A percentile compares a stretch with the other conserved stretches of the same genome.
These are phyloP conservation scores for Acipenser oxyrinchus DNA, from an alignment of 2,797 vertebrate genomes.

Conservation along the genomic window DNA sequence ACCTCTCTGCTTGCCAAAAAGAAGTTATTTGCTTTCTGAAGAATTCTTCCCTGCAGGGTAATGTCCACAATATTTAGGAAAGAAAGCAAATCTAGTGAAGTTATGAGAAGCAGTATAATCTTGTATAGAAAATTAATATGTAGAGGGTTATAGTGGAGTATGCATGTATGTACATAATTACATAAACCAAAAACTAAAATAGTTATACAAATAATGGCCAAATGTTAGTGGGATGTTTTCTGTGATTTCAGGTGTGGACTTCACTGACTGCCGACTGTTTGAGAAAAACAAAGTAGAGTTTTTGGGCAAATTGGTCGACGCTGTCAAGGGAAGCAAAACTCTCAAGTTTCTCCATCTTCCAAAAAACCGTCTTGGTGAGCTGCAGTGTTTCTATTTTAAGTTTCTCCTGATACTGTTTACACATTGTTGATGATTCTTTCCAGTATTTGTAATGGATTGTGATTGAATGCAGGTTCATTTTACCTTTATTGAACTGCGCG, in stretches of 20 bases:
- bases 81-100: no score
- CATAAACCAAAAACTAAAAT: no score
- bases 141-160: no score
- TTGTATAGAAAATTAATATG: no score
- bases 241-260: slow-evolving; percentile 61
- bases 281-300: slow-evolving; percentile 63
- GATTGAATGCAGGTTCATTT: no score
- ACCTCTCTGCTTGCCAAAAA: slow-evolving; percentile 70
- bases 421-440: neutral
- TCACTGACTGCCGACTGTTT: slow-evolving; percentile 82
- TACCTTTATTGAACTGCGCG: no score
- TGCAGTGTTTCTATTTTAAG: neutral
- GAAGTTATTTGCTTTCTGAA: slow-evolving; percentile 72
- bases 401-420: neutral
- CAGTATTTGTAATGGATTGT: no score
- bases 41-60: slow-evolving; percentile 71
- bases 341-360: slow-evolving; percentile 72
- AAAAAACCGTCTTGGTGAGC: slow-evolving; percentile 78
- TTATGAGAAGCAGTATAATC: no score
- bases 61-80: neutral
- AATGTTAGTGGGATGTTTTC: neutral
- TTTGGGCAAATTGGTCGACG: slow-evolving; percentile 62
- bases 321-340: slow-evolving; percentile 61
- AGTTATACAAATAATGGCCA: no score
- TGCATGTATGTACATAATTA: no score